Evolutionary conservation across 2,888 invertebrate genomes (phyloP), one percentile per base, ranked within the genome.

Genomic region (Xylota sylvarum): DNA sequence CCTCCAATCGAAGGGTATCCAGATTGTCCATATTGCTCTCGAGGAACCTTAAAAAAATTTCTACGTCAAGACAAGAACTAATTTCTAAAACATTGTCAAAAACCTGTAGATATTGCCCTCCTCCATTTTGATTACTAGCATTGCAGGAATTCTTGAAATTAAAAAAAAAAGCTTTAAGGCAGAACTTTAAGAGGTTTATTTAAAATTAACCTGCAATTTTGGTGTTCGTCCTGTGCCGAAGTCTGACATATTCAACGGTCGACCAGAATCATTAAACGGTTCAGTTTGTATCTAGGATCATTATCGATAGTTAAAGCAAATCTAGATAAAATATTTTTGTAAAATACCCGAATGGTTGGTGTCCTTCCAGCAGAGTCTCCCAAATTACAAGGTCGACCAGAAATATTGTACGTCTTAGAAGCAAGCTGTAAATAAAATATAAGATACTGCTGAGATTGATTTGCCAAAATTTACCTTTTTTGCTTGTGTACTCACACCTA

Each of bases 231-330:
- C 17, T 7, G 6, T 4, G 2, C 17, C 0, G 7, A 56, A 56
- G 43, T 70, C 70, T 12, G 32, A 2, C 23, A 48, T 48, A 35
- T 48, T 72, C 1, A 58, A 58, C 5, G 56, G 46, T n/a, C 70
- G 19, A 3, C 58, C 46, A 12, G 32, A 46, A 0, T 43, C 46
- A 14, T 32, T 19, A 27, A 46, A 58, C 0, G 70, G 10, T 0
- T 27, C 10, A 10, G 48, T 2, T 27, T n/a, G 7, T 19, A 2
- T 23, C 67, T 67, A 27, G 27, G 4, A 50, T 19, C 1, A 4
- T 19, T 19, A 19, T 32, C 6, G 32, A 32, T 48, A 7, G 5
- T 0, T 5, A 46, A 14, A 14, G 2, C 14, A 46, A 46, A 5
- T 5, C 14, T 14, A 1, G 40, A n/a, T n/a, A n/a, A n/a, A 3